phyloP scores from a whole-genome alignment of 2,888 invertebrate genomes.

The Alsophila aescularia region DNA sequence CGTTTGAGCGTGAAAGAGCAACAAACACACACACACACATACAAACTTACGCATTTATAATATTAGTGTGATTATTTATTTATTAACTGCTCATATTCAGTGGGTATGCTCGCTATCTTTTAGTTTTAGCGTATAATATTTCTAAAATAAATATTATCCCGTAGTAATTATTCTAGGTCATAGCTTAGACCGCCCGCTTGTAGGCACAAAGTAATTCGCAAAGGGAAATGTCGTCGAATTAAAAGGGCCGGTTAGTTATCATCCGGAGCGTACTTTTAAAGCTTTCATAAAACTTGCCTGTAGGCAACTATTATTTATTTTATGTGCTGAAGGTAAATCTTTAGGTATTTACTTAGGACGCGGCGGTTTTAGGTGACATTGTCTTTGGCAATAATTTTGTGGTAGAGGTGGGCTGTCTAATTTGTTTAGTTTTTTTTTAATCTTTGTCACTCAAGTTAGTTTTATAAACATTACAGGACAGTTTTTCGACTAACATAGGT shows the following conservation, averaged over 20 bases:
- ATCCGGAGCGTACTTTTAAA: slow-evolving; percentile 37
- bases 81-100: no score
- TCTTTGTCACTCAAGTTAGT: background rate
- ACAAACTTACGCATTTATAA: no score
- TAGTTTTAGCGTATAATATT: no score
- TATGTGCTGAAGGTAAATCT: no score
- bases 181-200: slow-evolving; percentile 26
- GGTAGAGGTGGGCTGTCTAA: no score
- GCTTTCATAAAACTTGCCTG: slow-evolving; percentile 10
- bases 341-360: slow-evolving; percentile 15
- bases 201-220: slow-evolving; percentile 46
- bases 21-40: no score
- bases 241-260: slow-evolving; percentile 52
- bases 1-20: no score
- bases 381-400: background rate
- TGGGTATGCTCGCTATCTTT: no score
- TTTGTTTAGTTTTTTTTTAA: no score
- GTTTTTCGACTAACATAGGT: slow-evolving; percentile 14
- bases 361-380: background rate
- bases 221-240: slow-evolving; percentile 50
- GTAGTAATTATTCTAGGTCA: background rate
- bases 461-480: background rate
- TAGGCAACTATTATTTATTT: no score
- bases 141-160: no score
- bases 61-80: no score